Evolutionary conservation across 2,888 invertebrate genomes (phyloP).

Genomic region (Tachina fera): DNA sequence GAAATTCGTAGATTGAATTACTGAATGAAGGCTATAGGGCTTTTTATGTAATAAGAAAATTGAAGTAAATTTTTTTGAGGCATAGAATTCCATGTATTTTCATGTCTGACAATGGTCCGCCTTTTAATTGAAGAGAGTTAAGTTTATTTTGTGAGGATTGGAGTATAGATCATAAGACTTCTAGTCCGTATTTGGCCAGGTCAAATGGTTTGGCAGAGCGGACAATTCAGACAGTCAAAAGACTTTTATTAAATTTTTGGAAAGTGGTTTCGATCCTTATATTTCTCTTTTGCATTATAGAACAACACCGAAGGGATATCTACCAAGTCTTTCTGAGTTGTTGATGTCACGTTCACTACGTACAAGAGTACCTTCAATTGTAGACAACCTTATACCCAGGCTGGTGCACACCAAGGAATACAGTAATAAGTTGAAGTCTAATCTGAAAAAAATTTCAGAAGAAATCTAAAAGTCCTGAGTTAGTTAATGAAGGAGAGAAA

Average conservation of each 20-base stretch:
- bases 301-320: slow-evolving; percentile 37
- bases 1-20: too few relatives aligned
- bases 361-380: not conserved
- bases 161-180: too few relatives aligned
- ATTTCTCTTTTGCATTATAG: slow-evolving; percentile 46
- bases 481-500: slow-evolving; percentile 5
- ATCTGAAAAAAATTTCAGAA: slow-evolving; percentile 2
- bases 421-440: slow-evolving; percentile 1
- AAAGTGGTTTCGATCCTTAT: slow-evolving; percentile 53
- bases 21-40: too few relatives aligned
- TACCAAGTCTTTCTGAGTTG: slow-evolving; percentile 54
- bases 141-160: too few relatives aligned
- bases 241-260: too few relatives aligned
- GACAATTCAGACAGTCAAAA: too few relatives aligned
- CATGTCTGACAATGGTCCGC: too few relatives aligned
- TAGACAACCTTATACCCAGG: not conserved
- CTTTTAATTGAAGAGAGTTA: too few relatives aligned
- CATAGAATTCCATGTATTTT: too few relatives aligned
- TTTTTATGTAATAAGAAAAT: too few relatives aligned
- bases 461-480: not conserved
- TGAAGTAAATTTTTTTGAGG: too few relatives aligned
- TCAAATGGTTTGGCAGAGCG: too few relatives aligned
- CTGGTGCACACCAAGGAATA: not conserved
- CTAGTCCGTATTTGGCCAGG: not conserved
- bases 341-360: slow-evolving; percentile 35